Base-by-base conservation (phyloP, 2,888 invertebrate genomes). In the Caenorhabditis sinica region DNA sequence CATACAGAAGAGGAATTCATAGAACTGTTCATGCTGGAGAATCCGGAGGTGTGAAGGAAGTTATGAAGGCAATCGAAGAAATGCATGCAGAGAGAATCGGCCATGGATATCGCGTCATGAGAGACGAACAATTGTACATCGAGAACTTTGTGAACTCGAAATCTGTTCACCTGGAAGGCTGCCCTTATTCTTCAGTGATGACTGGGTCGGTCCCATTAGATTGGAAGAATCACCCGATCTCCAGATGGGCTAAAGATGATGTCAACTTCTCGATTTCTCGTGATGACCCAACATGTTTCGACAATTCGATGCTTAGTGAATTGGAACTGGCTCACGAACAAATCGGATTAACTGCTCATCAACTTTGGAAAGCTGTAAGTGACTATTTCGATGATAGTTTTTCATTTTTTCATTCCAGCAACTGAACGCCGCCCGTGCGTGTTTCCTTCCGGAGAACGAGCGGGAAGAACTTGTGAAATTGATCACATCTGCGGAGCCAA, bases 21-120 rank as follows among this genome's bases (percentile, higher is more conserved):
- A 91, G 94, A 71, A 95, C 95, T 1, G 94, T 94, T 1, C 95
- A 95, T 90, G 94, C 95, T 6, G 95, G 95, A 1, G 95, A 90
- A 75, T 86, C 87, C 13, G 90, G 90, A 8, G 89, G 90, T 28
- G 88, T 90, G 15, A 86, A 88, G 73, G 89, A 89, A 68, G 90
- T 91, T 20, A 45, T 85, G 25, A 89, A 94, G 93, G 94, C 94
- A 2, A 83, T 95, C n/a, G 93, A 94, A 49, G 90, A 92, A 13
- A 93, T 95, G 93, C 88, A 93, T 36, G 94, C 94, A 0, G 94
- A 94, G 86, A 90, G 95, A 40, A 94, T 95, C 45, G 95, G 95
- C 0, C 95, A 95, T 89, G 95, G 95, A 2, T 95, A 95, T 90
- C 93, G 86, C 45, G 93, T 94, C 6, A 85, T 94, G 17, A 93